Evolutionary conservation across 1,140 invertebrate genomes (phyloP).

Genomic region (Temnothorax nylanderi): DNA sequence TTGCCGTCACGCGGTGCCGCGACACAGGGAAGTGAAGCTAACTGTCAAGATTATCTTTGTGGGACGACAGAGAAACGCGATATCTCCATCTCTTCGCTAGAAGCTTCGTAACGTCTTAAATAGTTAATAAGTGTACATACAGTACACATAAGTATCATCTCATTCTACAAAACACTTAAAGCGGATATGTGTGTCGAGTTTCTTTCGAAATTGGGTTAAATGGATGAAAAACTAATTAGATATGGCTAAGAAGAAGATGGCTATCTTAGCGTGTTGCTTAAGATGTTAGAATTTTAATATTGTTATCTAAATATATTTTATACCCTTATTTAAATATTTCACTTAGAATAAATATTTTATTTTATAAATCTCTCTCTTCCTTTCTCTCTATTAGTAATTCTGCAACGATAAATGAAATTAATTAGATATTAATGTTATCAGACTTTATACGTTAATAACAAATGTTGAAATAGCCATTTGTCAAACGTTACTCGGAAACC

Average conservation of each 20-base stretch:
- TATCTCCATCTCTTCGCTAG: background rate
- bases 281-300: conserved; percentile 19
- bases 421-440: background rate
- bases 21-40: background rate
- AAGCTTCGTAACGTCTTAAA: background rate
- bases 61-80: background rate
- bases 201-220: background rate
- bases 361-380: background rate
- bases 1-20: background rate
- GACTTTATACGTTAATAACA: background rate
- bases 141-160: background rate
- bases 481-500: conserved; percentile 20
- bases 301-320: background rate
- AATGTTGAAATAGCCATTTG: conserved; percentile 4
- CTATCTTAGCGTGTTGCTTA: background rate
- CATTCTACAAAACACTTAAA: background rate
- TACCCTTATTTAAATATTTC: background rate
- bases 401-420: background rate
- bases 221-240: background rate
- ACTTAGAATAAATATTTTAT: background rate
- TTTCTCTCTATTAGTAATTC: background rate
- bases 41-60: conserved; percentile 42
- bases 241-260: background rate
- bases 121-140: background rate
- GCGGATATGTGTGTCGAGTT: background rate